These are phyloP conservation scores for Alloplasta piceator DNA, from an alignment of 2,888 invertebrate genomes.

Conservation along the genomic window DNA sequence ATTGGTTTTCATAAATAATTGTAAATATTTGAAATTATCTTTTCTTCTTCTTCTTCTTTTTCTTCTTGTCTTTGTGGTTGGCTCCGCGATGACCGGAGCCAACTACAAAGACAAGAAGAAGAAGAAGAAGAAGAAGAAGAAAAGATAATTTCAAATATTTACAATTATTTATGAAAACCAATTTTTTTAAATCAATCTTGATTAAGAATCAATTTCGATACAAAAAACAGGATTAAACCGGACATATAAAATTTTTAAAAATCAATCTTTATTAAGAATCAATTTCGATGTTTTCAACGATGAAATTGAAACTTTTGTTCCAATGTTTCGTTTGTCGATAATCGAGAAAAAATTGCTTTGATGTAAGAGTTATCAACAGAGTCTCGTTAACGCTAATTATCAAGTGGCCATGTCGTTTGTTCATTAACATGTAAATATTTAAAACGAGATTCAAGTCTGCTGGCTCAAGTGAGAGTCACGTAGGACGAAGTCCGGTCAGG, in stretches of 20 bases:
- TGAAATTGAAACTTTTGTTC: background rate
- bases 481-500: constrained; percentile 58
- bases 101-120: too few species aligned
- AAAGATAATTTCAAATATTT: background rate
- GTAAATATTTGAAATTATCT: background rate
- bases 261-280: too few species aligned
- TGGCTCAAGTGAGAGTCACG: constrained; percentile 40
- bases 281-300: background rate
- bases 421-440: constrained; percentile 55
- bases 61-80: too few species aligned
- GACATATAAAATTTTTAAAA: too few species aligned
- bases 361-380: background rate
- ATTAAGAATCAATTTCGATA: too few species aligned
- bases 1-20: background rate
- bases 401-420: constrained; percentile 19
- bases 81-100: too few species aligned
- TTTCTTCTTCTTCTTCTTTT: too few species aligned
- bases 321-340: background rate
- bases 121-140: too few species aligned
- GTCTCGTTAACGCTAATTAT: constrained; percentile 17
- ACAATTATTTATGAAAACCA: background rate
- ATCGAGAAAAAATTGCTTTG: too few species aligned
- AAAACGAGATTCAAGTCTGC: constrained; percentile 25
- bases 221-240: too few species aligned
- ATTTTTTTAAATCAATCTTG: background rate